These are phyloP conservation scores for Coregonus ussuriensis DNA, from an alignment of 2,797 vertebrate species.

Conservation along the genomic window DNA sequence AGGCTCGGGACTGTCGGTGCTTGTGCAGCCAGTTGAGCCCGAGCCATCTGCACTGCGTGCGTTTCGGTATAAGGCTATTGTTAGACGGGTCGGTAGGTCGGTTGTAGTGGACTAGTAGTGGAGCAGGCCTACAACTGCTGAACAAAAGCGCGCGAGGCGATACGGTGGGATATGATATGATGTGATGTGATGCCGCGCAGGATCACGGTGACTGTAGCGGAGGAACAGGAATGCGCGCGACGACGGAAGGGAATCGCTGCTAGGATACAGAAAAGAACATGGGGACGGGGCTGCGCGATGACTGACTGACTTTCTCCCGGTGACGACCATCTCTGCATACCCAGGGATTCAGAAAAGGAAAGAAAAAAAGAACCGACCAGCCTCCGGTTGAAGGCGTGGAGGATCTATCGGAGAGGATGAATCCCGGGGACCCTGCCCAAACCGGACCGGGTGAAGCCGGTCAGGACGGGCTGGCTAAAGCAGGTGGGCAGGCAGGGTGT, in stretches of 20 bases:
- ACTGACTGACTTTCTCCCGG: slow-evolving; percentile 29
- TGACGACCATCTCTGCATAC: slow-evolving; percentile 34
- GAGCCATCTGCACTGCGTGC: slow-evolving; percentile 1
- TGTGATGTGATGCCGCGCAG: slow-evolving; percentile 58
- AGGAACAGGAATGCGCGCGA: slow-evolving; percentile 32
- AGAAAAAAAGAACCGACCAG: slow-evolving; percentile 8
- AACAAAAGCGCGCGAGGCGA: slow-evolving; percentile 16
- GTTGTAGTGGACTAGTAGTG: not conserved
- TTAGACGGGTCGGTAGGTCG: slow-evolving; percentile 3
- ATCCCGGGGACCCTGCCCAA: slow-evolving; percentile 55
- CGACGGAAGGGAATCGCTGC: slow-evolving; percentile 54
- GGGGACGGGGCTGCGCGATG: slow-evolving; percentile 54
- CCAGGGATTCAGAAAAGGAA: slow-evolving; percentile 38
- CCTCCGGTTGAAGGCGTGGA: slow-evolving; percentile 16
- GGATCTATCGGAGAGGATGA: slow-evolving; percentile 54
- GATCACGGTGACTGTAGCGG: slow-evolving; percentile 47
- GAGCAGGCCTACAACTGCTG: not conserved
- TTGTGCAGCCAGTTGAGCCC: slow-evolving; percentile 1
- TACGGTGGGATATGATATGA: slow-evolving; percentile 37
- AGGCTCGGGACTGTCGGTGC: not conserved
- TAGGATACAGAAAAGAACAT: slow-evolving; percentile 10
- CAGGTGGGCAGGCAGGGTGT: slow-evolving; percentile 68
- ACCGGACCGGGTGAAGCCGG: slow-evolving; percentile 50
- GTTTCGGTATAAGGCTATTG: slow-evolving; percentile 12
- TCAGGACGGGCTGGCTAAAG: slow-evolving; percentile 66